A percentile compares a stretch with the other conserved stretches of the same genome.
These are phyloP conservation scores for Paramuricea clavata DNA, from an alignment of 92 coral and sea anemone species.

Conservation along the genomic window DNA sequence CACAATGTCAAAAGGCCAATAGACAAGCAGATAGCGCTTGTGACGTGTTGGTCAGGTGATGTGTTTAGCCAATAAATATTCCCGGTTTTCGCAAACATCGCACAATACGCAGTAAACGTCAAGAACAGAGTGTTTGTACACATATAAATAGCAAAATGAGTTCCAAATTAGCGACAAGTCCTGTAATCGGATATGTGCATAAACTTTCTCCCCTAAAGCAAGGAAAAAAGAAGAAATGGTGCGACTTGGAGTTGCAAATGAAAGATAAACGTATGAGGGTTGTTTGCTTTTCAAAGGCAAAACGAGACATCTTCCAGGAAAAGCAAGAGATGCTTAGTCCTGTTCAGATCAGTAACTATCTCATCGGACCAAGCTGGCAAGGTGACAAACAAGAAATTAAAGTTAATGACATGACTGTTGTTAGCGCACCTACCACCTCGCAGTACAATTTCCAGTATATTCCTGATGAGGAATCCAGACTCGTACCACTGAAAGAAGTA, in stretches of 20 bases:
- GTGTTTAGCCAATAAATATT: no score
- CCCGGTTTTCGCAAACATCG: no score
- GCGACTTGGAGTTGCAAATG: background rate
- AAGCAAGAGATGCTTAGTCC: background rate
- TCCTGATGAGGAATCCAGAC: background rate
- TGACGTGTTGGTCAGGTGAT: no score
- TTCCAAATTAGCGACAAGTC: background rate
- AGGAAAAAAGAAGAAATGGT: background rate
- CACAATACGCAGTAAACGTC: no score
- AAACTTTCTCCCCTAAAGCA: background rate
- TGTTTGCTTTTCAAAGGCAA: constrained; percentile 10
- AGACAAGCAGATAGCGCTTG: no score
- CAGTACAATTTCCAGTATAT: constrained; percentile 14
- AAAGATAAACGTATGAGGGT: background rate
- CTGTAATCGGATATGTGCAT: background rate
- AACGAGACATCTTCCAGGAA: background rate
- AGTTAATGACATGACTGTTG: constrained; percentile 3
- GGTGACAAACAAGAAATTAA: background rate
- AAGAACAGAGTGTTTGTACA: no score
- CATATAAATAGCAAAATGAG: no score
- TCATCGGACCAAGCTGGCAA: background rate
- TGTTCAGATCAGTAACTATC: background rate
- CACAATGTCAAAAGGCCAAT: no score
- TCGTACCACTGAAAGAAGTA: background rate
- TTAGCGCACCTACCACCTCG: background rate